Percentiles rank a stretch among this genome's conserved stretches.
Evolutionary conservation across 2,797 vertebrate genomes (phyloP).

Genomic region (Holocentrus rufus): DNA sequence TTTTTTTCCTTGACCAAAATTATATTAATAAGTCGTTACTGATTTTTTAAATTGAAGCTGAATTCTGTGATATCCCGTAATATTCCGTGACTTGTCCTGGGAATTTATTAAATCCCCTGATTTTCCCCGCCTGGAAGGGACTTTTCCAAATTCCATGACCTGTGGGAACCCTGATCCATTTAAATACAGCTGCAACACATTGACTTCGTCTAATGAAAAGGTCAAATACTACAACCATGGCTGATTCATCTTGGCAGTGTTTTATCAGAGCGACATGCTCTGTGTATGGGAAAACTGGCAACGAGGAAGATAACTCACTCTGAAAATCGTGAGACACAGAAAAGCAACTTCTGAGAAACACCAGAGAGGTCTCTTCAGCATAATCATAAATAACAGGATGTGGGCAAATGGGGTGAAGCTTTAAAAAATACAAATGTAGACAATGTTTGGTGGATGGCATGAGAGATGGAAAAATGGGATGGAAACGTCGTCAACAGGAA

Average conservation of each 20-base stretch:
- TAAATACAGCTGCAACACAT: not conserved
- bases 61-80: too few relatives aligned
- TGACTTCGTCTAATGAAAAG: not conserved
- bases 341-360: not conserved
- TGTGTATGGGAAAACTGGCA: too few relatives aligned
- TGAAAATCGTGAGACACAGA: constrained; percentile 1
- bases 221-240: not conserved
- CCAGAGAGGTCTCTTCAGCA: not conserved
- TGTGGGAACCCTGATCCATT: too few relatives aligned
- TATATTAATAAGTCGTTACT: too few relatives aligned
- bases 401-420: constrained; percentile 13
- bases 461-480: constrained; percentile 1
- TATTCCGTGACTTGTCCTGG: too few relatives aligned
- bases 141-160: too few relatives aligned
- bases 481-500: constrained; percentile 25
- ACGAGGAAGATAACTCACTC: too few relatives aligned
- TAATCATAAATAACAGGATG: constrained; percentile 13
- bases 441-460: constrained; percentile 22
- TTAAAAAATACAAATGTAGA: constrained; percentile 18
- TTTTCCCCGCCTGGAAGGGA: too few relatives aligned
- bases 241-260: not conserved
- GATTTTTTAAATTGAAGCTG: too few relatives aligned
- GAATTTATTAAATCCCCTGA: too few relatives aligned
- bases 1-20: too few relatives aligned
- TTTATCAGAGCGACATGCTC: not conserved